Percentiles rank a stretch among this genome's conserved stretches.
Conservation (phyloP, 2,888 invertebrate genomes). For the Yponomeuta malinellus region DNA sequence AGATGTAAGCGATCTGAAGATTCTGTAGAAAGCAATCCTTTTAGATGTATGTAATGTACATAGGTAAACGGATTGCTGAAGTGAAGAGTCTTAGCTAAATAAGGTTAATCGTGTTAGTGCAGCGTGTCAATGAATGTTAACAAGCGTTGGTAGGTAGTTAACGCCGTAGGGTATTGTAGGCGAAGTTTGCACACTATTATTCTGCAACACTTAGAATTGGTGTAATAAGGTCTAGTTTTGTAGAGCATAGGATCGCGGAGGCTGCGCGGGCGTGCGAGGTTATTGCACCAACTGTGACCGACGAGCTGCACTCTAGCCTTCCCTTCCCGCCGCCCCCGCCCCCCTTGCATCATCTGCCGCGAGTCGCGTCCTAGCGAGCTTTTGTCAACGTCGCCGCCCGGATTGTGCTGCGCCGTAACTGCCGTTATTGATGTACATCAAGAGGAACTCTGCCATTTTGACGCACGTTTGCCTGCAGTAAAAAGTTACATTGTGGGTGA, state of each 20-base stretch:
- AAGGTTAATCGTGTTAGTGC: conserved; percentile 15
- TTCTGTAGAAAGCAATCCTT: background rate
- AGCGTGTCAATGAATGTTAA: conserved; percentile 13
- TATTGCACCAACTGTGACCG: conserved; percentile 50
- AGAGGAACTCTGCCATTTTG: background rate
- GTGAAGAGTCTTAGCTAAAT: conserved; percentile 6
- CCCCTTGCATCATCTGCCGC: conserved; percentile 31
- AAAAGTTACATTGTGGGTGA: background rate
- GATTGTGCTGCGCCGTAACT: conserved; percentile 8
- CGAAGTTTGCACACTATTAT: background rate
- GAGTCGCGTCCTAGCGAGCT: conserved; percentile 30
- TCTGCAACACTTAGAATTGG: background rate
- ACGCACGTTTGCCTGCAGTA: background rate
- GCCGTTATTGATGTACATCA: background rate
- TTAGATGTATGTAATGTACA: background rate
- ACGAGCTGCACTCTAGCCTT: conserved; percentile 52
- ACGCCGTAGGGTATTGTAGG: background rate
- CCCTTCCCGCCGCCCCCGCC: conserved; percentile 35
- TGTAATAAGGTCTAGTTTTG: conserved; percentile 16
- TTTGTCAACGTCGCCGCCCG: conserved; percentile 20
- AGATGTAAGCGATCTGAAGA: no score
- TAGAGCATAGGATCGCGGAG: conserved; percentile 30
- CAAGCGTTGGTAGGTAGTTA: conserved; percentile 8
- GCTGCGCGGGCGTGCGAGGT: conserved; percentile 56
- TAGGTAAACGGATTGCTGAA: conserved; percentile 4